phyloP scores from a whole-genome alignment of 2,113 vertebrate genomes.

The Cyprinodon variegatus region DNA sequence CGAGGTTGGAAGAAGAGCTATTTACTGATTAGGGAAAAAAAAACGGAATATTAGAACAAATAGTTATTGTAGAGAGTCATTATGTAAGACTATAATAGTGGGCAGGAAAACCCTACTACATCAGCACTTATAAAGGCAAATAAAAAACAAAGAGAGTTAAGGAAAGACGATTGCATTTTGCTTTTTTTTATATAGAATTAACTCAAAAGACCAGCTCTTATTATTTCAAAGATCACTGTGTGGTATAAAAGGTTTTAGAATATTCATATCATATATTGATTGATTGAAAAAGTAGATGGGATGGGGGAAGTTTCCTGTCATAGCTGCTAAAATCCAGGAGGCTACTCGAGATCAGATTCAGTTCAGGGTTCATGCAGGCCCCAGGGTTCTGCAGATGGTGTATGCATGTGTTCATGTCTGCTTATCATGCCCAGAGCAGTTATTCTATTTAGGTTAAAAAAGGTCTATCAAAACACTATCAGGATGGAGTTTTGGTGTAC shows the following conservation, averaged over 20 bases:
- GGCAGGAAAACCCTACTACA: not conserved
- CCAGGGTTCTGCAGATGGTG: too few species aligned
- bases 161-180: not conserved
- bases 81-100: not conserved
- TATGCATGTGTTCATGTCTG: too few species aligned
- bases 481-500: too few species aligned
- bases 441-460: too few species aligned
- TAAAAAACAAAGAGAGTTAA: not conserved
- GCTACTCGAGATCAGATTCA: too few species aligned
- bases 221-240: not conserved
- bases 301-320: too few species aligned
- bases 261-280: too few species aligned
- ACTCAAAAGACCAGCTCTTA: not conserved
- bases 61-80: not conserved
- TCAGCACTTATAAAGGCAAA: not conserved
- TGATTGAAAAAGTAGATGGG: too few species aligned
- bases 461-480: too few species aligned
- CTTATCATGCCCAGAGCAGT: too few species aligned
- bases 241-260: not conserved
- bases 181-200: not conserved
- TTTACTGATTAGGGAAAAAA: not conserved
- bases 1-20: conserved; percentile 30
- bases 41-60: not conserved
- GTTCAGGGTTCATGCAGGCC: too few species aligned
- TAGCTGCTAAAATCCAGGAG: too few species aligned